A percentile compares a stretch with the other conserved stretches of the same genome.
phyloP scores from a whole-genome alignment of 2,113 vertebrate genomes.

The Prunella fulvescens region DNA sequence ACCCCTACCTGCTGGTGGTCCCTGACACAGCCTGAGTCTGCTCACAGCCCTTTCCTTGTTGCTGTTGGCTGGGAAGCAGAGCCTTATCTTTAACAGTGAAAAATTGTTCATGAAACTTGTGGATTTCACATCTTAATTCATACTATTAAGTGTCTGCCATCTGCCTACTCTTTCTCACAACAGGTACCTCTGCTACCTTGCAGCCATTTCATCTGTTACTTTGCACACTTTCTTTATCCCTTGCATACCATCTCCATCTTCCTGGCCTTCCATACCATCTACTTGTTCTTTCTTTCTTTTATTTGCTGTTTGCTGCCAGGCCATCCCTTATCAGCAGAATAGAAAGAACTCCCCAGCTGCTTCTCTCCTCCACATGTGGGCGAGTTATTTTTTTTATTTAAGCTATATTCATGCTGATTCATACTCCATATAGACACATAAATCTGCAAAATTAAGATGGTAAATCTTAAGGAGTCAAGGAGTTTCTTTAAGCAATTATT shows the following conservation, averaged over 20 bases:
- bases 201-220: neutral
- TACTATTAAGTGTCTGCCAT: neutral
- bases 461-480: neutral
- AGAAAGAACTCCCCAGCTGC: neutral
- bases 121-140: neutral
- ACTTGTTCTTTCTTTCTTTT: neutral
- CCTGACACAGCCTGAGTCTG: neutral
- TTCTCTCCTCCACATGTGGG: neutral
- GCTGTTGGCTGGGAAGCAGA: neutral
- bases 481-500: neutral
- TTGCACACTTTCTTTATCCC: neutral
- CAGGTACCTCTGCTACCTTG: neutral
- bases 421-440: neutral
- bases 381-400: neutral
- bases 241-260: neutral
- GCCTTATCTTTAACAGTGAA: neutral
- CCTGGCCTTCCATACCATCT: neutral
- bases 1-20: neutral
- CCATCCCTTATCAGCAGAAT: neutral
- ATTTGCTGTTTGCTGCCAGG: neutral
- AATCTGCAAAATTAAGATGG: neutral
- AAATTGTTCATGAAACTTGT: neutral
- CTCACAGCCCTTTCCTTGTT: neutral
- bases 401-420: neutral
- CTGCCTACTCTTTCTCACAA: neutral